Percentiles rank a stretch among this genome's conserved stretches.
Evolutionary conservation across 2,888 invertebrate species (phyloP).

Genomic region (Tricholauxania praeusta): DNA sequence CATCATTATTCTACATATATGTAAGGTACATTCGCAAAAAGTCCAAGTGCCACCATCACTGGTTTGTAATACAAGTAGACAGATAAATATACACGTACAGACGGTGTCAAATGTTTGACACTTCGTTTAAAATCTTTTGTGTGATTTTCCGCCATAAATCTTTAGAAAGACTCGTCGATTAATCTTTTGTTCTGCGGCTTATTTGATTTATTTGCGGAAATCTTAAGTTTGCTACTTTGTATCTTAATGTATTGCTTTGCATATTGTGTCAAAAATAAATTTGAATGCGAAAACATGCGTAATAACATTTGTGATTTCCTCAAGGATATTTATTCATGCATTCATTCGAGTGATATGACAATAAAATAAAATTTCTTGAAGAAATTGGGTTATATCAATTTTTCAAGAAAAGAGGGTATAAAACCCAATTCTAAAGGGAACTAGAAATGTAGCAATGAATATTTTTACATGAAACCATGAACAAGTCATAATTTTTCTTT

Average conservation of each 20-base stretch:
- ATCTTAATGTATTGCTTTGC: background rate
- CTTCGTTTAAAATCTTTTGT: conserved; percentile 12
- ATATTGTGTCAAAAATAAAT: background rate
- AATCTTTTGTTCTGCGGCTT: conserved; percentile 11
- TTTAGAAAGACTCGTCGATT: background rate
- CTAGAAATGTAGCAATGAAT: no score
- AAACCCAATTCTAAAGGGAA: no score
- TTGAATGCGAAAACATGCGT: background rate
- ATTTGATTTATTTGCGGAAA: conserved; percentile 16
- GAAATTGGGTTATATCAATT: no score
- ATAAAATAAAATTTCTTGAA: no score
- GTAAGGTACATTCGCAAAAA: no score
- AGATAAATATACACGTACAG: background rate
- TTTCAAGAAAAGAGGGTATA: no score
- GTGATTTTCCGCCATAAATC: conserved; percentile 10
- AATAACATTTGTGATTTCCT: background rate
- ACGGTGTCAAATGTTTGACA: background rate
- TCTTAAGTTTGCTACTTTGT: background rate
- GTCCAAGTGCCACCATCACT: no score
- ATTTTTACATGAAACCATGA: no score
- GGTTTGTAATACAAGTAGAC: conserved; percentile 7
- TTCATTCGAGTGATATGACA: no score
- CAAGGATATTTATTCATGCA: no score
- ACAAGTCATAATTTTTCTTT: background rate
- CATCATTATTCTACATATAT: no score